Base-by-base conservation (phyloP, 64 coral and sea anemone species). In the Stylophora pistillata region DNA sequence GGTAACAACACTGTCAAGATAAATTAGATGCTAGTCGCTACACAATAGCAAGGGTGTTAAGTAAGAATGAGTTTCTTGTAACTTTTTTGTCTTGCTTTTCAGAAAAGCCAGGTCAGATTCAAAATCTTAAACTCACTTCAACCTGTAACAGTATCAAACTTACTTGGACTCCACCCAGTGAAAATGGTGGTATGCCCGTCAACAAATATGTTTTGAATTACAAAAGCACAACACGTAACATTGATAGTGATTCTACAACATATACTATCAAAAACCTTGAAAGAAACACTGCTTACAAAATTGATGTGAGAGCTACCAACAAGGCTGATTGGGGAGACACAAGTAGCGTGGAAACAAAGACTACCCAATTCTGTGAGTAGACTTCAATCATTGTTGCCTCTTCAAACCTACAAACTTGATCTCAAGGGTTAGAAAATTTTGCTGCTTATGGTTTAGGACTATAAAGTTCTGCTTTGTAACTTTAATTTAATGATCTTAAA, bases 311-410 rank as follows among this genome's bases (percentile, higher is more conserved):
- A 47, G 90, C 81, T 1, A 76, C 81, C 5, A 86, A 86, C 31
- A 71, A 78, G 73, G 84, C 74, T 12, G 73, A 58, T 0, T 76
- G 74, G 37, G 90, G 82, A 16, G 14, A 18, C 14, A 53, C 3
- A 21, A 64, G 37, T 34, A 71, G 23, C 13, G 26, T 66, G 34
- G 66, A 52, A 18, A 26, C 78, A 0, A 86, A 53, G 17, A 91
- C 90, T 15, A 41, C 70, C 20, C 18, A 91, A 59, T 86, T 77
- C 73, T 91, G 90, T 91, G 68, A 91, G 90, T 86, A 74, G 52
- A 65, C 11, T 1, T 56, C 31, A 64, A 15, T 15, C 58, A 15
- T 60, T 13, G 17, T 60, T 60, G 7, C 37, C 37, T 1, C 37
- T 47, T 4, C 37, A 47, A 47, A 47, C 37, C 37, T 47, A 47